A percentile compares a stretch with the other conserved stretches of the same genome.
phyloP scores from a whole-genome alignment of 2,113 vertebrate species.

The Melanotaenia duboulayi region DNA sequence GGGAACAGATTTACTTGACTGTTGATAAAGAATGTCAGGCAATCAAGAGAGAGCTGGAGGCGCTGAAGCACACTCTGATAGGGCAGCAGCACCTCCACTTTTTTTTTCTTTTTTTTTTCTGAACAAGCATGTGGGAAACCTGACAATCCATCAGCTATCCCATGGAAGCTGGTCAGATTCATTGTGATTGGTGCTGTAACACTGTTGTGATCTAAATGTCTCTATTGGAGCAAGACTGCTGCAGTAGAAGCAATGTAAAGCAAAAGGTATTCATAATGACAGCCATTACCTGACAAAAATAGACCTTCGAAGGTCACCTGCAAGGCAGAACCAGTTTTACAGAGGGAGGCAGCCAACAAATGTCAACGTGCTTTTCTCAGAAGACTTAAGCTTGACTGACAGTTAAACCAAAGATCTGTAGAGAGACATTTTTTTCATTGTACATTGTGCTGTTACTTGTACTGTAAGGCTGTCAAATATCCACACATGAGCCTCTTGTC shows the following conservation, averaged over 20 bases:
- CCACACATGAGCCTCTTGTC: conserved; percentile 28
- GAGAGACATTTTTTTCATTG: conserved; percentile 42
- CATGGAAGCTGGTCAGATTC: conserved; percentile 41
- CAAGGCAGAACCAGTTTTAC: conserved; percentile 47
- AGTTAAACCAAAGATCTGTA: conserved; percentile 47
- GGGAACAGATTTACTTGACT: conserved; percentile 80
- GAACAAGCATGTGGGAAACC: conserved; percentile 47
- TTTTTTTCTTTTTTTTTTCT: conserved; percentile 23
- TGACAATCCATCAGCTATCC: conserved; percentile 56
- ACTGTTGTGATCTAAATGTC: conserved; percentile 33
- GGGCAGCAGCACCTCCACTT: conserved; percentile 57
- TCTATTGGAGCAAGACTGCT: conserved; percentile 22
- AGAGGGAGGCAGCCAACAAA: conserved; percentile 53
- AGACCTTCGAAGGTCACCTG: conserved; percentile 67
- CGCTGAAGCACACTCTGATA: conserved; percentile 61
- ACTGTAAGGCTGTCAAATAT: conserved; percentile 35
- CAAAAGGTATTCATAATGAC: conserved; percentile 61
- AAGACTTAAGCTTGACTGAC: conserved; percentile 36
- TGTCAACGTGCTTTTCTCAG: conserved; percentile 45
- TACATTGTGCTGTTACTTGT: conserved; percentile 20
- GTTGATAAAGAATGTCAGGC: conserved; percentile 81
- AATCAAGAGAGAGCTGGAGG: conserved; percentile 76
- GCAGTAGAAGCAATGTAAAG: conserved; percentile 44
- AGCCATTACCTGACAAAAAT: conserved; percentile 71
- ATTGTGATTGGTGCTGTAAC: conserved; percentile 8